Percentiles rank a stretch among this genome's conserved stretches.
Evolutionary conservation across 2,113 vertebrate species (phyloP).

Genomic region (Prochilodus magdalenae): DNA sequence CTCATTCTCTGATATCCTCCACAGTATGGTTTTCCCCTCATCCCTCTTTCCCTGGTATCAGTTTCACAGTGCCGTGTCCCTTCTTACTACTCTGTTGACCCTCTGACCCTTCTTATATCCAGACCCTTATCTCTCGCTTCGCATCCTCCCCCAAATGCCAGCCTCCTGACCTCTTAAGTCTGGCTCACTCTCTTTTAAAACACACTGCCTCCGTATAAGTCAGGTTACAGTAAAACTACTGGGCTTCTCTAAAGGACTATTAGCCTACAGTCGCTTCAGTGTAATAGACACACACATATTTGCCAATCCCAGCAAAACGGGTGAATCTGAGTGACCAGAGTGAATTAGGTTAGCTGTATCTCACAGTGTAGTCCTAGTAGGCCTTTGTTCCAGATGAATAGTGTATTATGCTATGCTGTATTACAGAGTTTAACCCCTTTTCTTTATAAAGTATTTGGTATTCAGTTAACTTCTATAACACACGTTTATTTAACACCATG

Average conservation of each 20-base stretch:
- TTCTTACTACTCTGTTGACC: slow-evolving; percentile 70
- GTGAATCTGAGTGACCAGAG: slow-evolving; percentile 10
- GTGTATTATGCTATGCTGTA: no score
- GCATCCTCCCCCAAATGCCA: slow-evolving; percentile 54
- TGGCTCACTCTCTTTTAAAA: slow-evolving; percentile 41
- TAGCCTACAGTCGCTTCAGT: neutral
- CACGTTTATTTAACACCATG: neutral
- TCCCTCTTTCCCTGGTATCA: slow-evolving; percentile 54
- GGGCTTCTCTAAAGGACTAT: slow-evolving; percentile 6
- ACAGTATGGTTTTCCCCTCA: slow-evolving; percentile 5
- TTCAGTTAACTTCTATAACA: no score
- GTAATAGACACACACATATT: neutral
- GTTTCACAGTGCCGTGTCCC: slow-evolving; percentile 65
- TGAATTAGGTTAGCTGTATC: neutral
- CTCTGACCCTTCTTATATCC: slow-evolving; percentile 70
- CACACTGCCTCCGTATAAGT: neutral
- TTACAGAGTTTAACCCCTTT: no score
- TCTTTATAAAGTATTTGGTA: no score
- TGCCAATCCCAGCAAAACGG: slow-evolving; percentile 23
- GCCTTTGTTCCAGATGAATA: no score
- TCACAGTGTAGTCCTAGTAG: no score
- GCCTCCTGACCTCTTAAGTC: slow-evolving; percentile 44
- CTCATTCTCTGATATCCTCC: neutral
- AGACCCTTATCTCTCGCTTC: slow-evolving; percentile 67
- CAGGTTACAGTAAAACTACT: slow-evolving; percentile 13